A percentile compares a stretch with the other conserved stretches of the same genome.
phyloP scores from a whole-genome alignment of 2,888 invertebrate species.

The Apodemia zela region DNA sequence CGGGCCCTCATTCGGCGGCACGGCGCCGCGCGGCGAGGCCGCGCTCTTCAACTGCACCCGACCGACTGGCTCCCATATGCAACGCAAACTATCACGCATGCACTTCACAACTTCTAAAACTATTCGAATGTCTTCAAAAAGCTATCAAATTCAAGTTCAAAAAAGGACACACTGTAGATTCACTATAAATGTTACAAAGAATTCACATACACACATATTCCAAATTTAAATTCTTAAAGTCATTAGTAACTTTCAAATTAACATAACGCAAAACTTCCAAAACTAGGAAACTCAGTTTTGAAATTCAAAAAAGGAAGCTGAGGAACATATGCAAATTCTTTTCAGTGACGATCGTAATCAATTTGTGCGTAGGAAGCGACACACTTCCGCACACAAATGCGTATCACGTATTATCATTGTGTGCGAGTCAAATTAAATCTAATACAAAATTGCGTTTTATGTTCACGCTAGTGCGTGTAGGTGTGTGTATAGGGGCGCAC shows the following conservation, averaged over 20 bases:
- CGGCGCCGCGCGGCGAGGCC: slow-evolving; percentile 70
- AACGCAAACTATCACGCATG: slow-evolving; percentile 57
- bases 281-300: background rate
- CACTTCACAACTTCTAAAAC: slow-evolving; percentile 40
- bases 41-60: slow-evolving; percentile 51
- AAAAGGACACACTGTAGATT: background rate
- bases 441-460: slow-evolving; percentile 81
- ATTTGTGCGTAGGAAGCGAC: slow-evolving; percentile 76
- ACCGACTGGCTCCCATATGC: slow-evolving; percentile 29
- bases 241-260: background rate
- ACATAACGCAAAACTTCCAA: background rate
- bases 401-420: slow-evolving; percentile 36
- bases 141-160: background rate
- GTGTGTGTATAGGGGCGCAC: slow-evolving; percentile 72
- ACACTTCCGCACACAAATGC: slow-evolving; percentile 55
- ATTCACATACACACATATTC: background rate
- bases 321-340: slow-evolving; percentile 66
- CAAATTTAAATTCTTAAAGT: background rate
- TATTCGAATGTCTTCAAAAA: slow-evolving; percentile 15
- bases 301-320: slow-evolving; percentile 18
- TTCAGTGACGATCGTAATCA: slow-evolving; percentile 76
- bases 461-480: slow-evolving; percentile 68
- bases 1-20: slow-evolving; percentile 73
- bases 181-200: background rate
- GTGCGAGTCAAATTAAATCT: slow-evolving; percentile 76